Evolutionary conservation across 2,113 vertebrate species (phyloP).

Genomic region (Uropsilus gracilis): DNA sequence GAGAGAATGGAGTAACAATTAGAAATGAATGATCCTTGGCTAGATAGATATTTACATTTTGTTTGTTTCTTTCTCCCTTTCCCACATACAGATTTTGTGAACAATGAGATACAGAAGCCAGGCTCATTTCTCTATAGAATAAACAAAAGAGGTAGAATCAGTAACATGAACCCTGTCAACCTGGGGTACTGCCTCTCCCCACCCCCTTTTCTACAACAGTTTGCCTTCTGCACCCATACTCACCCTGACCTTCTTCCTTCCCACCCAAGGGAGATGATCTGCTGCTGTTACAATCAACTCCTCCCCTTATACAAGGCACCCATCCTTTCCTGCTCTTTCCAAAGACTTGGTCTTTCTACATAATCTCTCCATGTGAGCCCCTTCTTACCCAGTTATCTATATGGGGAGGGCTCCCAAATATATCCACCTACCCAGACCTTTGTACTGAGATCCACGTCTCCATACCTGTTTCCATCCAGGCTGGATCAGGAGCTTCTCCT

Average conservation of each 20-base stretch:
- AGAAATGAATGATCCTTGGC: not conserved
- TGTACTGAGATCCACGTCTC: not conserved
- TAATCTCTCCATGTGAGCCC: not conserved
- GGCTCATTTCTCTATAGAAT: not conserved
- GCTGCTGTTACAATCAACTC: too few relatives aligned
- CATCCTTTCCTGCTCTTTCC: not conserved
- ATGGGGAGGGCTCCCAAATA: not conserved
- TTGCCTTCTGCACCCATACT: not conserved
- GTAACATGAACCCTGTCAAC: not conserved
- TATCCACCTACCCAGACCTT: not conserved
- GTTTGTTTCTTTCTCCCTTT: not conserved
- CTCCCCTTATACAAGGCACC: not conserved
- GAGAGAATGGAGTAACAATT: not conserved
- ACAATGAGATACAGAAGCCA: not conserved
- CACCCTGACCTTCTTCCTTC: not conserved
- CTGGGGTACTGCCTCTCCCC: not conserved
- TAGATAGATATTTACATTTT: slow-evolving; percentile 14
- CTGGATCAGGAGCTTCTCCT: not conserved
- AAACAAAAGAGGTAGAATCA: slow-evolving; percentile 6
- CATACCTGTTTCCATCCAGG: not conserved
- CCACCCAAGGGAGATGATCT: not conserved
- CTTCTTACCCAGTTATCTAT: not conserved
- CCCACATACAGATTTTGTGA: not conserved
- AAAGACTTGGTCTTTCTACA: not conserved
- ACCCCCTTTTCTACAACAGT: not conserved